Conservation (phyloP, 2,888 invertebrate genomes). For the Cerastoderma edule region DNA sequence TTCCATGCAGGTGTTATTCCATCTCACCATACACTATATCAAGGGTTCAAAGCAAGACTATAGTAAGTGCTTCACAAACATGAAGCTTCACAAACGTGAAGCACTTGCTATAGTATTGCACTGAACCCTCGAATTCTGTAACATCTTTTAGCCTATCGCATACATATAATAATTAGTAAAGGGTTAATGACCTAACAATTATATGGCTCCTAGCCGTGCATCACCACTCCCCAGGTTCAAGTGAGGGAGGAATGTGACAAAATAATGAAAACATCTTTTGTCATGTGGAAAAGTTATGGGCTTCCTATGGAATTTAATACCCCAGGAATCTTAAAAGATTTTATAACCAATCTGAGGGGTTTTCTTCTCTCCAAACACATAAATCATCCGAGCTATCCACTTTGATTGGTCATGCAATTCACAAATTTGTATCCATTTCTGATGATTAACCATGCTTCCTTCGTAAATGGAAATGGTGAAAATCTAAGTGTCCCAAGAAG, state of each 20-base stretch:
- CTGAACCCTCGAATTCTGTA: no score
- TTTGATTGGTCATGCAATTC: constrained; percentile 43
- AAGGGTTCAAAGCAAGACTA: no score
- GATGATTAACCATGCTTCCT: constrained; percentile 11
- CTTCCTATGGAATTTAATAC: constrained; percentile 44
- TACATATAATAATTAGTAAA: no score
- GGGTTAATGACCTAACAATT: constrained; percentile 23
- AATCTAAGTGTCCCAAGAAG: neutral
- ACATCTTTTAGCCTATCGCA: no score
- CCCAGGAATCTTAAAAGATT: constrained; percentile 8
- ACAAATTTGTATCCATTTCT: constrained; percentile 39
- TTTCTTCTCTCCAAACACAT: constrained; percentile 3
- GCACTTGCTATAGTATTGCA: no score
- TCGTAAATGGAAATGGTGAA: neutral
- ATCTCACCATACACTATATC: no score
- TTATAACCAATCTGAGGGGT: neutral
- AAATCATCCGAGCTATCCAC: constrained; percentile 10
- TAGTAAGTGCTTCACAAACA: no score
- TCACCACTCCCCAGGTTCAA: constrained; percentile 1
- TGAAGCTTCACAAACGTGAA: no score
- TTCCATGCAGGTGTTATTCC: no score
- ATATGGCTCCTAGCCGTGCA: constrained; percentile 4
- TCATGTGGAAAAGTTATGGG: constrained; percentile 21
- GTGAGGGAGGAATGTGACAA: constrained; percentile 24
- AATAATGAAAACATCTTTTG: constrained; percentile 49